Percentiles rank a stretch among this genome's conserved stretches.
These are phyloP conservation scores for Hippoglossus stenolepis DNA, from an alignment of 2,113 vertebrate genomes.

Conservation along the genomic window DNA sequence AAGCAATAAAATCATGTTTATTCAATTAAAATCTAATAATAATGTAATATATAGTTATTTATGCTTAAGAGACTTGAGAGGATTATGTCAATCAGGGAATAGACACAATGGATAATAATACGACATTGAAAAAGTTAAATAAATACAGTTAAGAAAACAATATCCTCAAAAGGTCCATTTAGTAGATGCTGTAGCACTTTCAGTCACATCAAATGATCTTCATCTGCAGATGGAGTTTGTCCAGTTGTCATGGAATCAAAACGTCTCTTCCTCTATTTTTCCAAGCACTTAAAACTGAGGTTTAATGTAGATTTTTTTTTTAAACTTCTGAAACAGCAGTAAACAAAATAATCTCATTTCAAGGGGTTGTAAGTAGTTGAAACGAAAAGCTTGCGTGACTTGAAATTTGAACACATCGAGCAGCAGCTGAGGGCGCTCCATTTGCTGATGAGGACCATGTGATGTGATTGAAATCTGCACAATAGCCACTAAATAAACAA, in stretches of 20 bases:
- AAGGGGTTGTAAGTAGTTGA: too few relatives aligned
- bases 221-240: too few relatives aligned
- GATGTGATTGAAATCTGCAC: too few relatives aligned
- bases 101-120: too few relatives aligned
- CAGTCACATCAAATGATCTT: neutral
- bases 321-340: too few relatives aligned
- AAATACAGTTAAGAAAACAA: neutral
- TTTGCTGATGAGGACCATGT: too few relatives aligned
- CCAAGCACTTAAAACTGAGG: neutral
- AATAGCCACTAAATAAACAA: too few relatives aligned
- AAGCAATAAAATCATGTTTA: conserved; percentile 16
- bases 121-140: too few relatives aligned
- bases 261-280: neutral
- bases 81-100: neutral
- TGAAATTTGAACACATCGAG: too few relatives aligned
- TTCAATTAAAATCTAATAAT: conserved; percentile 8
- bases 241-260: neutral
- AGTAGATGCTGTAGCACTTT: neutral
- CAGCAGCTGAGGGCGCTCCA: too few relatives aligned
- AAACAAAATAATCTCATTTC: too few relatives aligned
- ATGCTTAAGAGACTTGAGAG: neutral
- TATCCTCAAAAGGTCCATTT: neutral
- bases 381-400: too few relatives aligned
- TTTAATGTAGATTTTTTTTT: neutral
- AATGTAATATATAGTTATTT: neutral